Conservation (phyloP, 2,797 vertebrate genomes). For the Pithecia hirsuta region DNA sequence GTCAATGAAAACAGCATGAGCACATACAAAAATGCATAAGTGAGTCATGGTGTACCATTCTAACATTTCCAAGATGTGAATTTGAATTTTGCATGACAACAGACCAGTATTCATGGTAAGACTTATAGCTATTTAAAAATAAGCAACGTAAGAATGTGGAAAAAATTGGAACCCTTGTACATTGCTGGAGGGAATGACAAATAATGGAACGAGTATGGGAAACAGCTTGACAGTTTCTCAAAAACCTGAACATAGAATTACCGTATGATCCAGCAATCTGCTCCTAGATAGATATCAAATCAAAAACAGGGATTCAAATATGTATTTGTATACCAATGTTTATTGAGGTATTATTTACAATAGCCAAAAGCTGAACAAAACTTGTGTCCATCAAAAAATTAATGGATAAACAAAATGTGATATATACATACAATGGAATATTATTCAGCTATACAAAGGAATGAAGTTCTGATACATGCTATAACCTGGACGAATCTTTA, state of each 20-base stretch:
- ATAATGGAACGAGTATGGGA: neutral
- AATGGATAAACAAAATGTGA: neutral
- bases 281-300: neutral
- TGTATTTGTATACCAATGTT: neutral
- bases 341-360: neutral
- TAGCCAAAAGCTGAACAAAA: neutral
- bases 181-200: neutral
- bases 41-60: neutral
- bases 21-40: neutral
- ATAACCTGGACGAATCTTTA: neutral
- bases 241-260: neutral
- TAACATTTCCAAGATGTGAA: neutral
- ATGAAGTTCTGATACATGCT: neutral
- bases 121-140: neutral
- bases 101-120: neutral
- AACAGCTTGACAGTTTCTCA: neutral
- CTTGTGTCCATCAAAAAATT: neutral
- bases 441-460: neutral
- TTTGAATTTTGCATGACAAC: neutral
- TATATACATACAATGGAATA: neutral
- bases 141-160: neutral
- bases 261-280: neutral
- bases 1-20: conserved; percentile 37
- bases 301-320: neutral
- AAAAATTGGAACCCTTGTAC: neutral